Base-by-base conservation (phyloP, 2,888 invertebrate species). In the Drosophila mettleri region DNA sequence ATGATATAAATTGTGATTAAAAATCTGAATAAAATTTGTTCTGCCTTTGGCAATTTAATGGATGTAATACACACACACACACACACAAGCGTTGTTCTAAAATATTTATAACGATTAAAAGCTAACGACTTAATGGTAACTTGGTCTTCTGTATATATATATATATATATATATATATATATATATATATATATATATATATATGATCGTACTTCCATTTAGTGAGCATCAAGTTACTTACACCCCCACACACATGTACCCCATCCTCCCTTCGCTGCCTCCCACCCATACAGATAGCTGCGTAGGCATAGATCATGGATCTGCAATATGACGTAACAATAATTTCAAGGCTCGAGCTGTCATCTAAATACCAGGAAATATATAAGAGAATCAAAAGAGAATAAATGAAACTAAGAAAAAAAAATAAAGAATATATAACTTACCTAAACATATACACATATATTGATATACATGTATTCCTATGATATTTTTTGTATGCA, bases 41-140 rank as follows among this genome's bases (percentile, higher is more conserved):
- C 38, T 27, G 27, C 33, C 29, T 51, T 34, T 24, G 34, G 34
- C 22, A n/a, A 34, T 24, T 7, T 34, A 3, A 33, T 39, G 58
- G 16, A 6, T 57, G 58, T 20, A 27, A 31, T 16, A 55, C 24
- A 69, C 38, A 62, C 33, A 66, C 53, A 54, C 41, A 63, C 38
- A 69, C 48, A 43, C 41, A 66, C 31, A 64, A 52, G 58, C 58
- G 76, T 69, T 75, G 66, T 80, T 78, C 80, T 80, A 76, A 76
- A 76, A 80, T 80, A 74, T 84, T 81, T 78, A 81, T 69, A 74
- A 71, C 63, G 36, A 57, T 54, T 76, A 81, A 85, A 80, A 86
- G 69, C 88, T 82, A 83, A 80, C 75, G 82, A 87, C 85, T 82
- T 87, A 87, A 77, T 54, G 82, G 81, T 87, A 87, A 82, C 87